Percentiles rank a stretch among this genome's conserved stretches.
Conservation (phyloP, 1,140 invertebrate genomes). For the Drosophila sucinea region DNA sequence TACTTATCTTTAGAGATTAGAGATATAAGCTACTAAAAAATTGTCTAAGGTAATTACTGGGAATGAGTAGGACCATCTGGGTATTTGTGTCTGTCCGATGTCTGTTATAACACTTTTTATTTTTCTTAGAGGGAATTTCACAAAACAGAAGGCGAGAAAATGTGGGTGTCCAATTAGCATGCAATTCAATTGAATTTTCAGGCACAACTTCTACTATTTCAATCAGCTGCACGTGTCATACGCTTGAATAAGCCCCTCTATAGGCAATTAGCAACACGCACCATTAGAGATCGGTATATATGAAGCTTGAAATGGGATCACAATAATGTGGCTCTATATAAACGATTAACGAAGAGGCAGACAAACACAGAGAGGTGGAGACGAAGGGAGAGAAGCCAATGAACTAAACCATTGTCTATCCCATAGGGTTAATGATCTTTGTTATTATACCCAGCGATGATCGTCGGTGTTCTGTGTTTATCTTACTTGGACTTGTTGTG, state of each 20-base stretch:
- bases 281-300: background rate
- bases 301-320: constrained; percentile 1
- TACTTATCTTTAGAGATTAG: background rate
- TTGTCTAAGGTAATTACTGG: background rate
- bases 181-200: background rate
- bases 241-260: background rate
- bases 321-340: background rate
- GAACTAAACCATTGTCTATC: constrained; percentile 12
- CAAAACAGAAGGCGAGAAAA: constrained; percentile 4
- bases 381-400: background rate
- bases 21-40: background rate
- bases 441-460: background rate
- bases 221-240: background rate
- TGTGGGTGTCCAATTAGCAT: constrained; percentile 1
- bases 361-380: background rate
- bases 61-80: too few relatives aligned
- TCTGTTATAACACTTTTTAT: background rate
- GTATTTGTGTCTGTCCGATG: background rate
- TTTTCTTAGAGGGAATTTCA: background rate
- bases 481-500: constrained; percentile 5
- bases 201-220: background rate
- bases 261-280: background rate
- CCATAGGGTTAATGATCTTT: constrained; percentile 7
- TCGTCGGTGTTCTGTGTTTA: constrained; percentile 5
- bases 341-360: background rate